Percentiles rank a stretch among this genome's conserved stretches.
Conservation (phyloP, 2,797 vertebrate genomes). For the Emys orbicularis region DNA sequence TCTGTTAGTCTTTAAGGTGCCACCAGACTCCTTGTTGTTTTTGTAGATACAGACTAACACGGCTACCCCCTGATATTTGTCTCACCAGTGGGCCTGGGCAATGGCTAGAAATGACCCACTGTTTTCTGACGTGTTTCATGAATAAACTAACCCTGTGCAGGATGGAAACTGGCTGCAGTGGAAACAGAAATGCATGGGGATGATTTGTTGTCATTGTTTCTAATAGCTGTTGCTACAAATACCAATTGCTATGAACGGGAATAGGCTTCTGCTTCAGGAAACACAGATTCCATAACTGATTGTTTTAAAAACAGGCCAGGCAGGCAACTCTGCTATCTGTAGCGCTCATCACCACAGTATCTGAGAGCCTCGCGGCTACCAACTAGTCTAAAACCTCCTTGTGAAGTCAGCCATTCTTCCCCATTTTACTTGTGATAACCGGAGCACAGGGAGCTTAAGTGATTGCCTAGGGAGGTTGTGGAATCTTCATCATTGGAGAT, state of each 20-base stretch:
- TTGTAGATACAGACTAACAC: no score
- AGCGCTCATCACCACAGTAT: accelerated
- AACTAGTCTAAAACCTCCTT: background rate
- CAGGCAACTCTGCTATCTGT: background rate
- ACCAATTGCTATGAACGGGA: background rate
- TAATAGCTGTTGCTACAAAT: background rate
- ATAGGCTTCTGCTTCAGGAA: background rate
- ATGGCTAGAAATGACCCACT: background rate
- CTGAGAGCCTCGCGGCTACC: accelerated
- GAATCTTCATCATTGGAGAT: no score
- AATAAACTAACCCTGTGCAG: accelerated
- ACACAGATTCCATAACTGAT: background rate
- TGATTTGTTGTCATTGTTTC: accelerated
- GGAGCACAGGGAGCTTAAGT: background rate
- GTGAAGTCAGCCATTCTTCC: background rate
- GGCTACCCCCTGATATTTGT: background rate
- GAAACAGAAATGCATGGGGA: accelerated
- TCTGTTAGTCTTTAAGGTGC: no score
- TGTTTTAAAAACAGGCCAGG: slow-evolving; percentile 7
- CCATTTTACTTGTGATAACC: background rate
- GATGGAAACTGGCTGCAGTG: background rate
- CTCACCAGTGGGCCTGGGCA: background rate
- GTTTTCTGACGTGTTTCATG: background rate
- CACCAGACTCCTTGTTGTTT: no score
- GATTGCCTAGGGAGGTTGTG: no score